phyloP scores from a whole-genome alignment of 2,113 vertebrate genomes.

The Sminthopsis crassicaudata region DNA sequence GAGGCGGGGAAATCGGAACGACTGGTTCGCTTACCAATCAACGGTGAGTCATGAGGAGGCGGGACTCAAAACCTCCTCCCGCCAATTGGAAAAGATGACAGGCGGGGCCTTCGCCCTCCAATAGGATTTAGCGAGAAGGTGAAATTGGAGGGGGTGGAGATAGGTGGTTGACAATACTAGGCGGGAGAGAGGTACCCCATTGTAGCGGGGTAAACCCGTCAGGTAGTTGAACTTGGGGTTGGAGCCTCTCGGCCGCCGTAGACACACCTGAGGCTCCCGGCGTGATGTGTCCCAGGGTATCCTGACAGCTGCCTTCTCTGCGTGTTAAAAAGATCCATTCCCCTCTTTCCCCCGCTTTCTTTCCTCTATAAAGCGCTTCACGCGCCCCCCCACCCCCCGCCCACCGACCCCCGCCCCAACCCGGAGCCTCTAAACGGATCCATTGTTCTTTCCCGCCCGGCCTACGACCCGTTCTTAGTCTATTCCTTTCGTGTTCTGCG shows the following conservation, averaged over 20 bases:
- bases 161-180: neutral
- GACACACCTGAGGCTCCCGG: neutral
- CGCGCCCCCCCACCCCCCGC: no score
- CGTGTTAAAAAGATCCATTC: neutral
- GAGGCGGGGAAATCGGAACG: slow-evolving; percentile 22
- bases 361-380: neutral
- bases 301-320: neutral
- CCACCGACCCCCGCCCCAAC: neutral
- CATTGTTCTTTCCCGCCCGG: neutral
- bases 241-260: neutral
- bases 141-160: neutral
- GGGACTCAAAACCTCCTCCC: neutral
- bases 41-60: neutral
- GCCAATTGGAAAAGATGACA: slow-evolving; percentile 60
- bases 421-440: neutral
- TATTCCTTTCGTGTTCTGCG: neutral
- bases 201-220: neutral
- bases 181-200: neutral
- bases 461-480: neutral
- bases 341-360: neutral
- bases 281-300: neutral
- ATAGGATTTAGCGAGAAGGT: neutral
- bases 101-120: neutral
- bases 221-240: neutral
- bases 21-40: slow-evolving; percentile 42